phyloP scores from a whole-genome alignment of 1,140 invertebrate species.

The Musca domestica region DNA sequence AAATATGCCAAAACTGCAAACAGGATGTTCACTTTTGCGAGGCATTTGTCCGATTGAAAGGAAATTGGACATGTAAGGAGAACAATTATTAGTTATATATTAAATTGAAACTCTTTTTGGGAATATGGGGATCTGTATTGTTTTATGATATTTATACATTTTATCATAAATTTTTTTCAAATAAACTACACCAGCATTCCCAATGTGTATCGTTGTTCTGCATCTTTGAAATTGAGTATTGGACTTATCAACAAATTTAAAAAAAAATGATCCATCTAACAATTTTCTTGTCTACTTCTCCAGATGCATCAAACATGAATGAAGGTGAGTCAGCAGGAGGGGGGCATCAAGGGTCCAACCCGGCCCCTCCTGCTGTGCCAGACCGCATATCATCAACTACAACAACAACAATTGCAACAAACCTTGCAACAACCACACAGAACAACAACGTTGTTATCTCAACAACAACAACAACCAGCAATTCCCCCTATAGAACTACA shows the following conservation, averaged over 20 bases:
- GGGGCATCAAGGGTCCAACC: slow-evolving; percentile 54
- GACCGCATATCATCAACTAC: slow-evolving; percentile 45
- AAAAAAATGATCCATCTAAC: background rate
- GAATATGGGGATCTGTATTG: background rate
- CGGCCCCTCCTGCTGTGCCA: slow-evolving; percentile 55
- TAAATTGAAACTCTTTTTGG: background rate
- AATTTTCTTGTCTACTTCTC: slow-evolving; percentile 18
- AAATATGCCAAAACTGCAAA: slow-evolving; percentile 5
- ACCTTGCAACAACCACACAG: slow-evolving; percentile 27
- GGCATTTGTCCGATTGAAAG: slow-evolving; percentile 17
- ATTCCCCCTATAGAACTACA: background rate
- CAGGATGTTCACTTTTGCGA: slow-evolving; percentile 22
- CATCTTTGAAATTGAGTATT: background rate
- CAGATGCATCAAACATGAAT: slow-evolving; percentile 56
- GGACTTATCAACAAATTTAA: background rate
- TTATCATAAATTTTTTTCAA: background rate
- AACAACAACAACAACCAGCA: slow-evolving; percentile 25
- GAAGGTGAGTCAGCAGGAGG: slow-evolving; percentile 56
- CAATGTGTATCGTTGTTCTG: no score
- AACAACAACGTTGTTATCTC: slow-evolving; percentile 23
- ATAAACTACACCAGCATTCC: background rate
- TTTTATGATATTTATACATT: background rate
- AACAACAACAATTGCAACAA: slow-evolving; percentile 31
- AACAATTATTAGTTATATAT: no score
- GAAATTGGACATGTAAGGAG: no score